Conservation (phyloP, 2,888 invertebrate species). For the Escarpia spicata region DNA sequence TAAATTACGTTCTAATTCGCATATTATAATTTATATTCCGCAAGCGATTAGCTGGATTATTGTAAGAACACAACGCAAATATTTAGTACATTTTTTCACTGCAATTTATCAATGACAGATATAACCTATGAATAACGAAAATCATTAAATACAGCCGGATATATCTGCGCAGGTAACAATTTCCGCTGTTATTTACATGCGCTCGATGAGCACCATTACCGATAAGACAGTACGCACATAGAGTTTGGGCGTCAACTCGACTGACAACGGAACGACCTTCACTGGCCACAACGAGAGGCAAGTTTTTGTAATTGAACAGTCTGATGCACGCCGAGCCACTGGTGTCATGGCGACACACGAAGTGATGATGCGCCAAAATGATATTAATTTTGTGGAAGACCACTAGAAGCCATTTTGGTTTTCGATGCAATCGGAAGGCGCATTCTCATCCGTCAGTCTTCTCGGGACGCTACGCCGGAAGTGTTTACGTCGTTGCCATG, state of each 20-base stretch:
- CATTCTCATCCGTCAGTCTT: conserved; percentile 7
- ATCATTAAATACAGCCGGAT: neutral
- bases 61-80: neutral
- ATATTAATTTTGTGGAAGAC: neutral
- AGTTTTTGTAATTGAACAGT: neutral
- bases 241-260: neutral
- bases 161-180: neutral
- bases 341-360: neutral
- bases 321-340: neutral
- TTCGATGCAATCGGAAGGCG: neutral
- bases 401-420: neutral
- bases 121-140: neutral
- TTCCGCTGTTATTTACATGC: neutral
- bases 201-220: neutral
- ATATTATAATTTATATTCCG: neutral
- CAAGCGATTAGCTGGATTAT: neutral
- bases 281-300: neutral
- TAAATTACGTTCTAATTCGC: neutral
- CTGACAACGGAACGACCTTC: neutral
- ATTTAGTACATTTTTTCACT: neutral
- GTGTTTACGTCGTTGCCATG: conserved; percentile 3
- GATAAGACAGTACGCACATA: neutral
- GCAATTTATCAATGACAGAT: neutral
- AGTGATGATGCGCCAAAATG: neutral
- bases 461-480: neutral